Conservation (phyloP, 2,113 vertebrate species). For the Colaptes auratus region DNA sequence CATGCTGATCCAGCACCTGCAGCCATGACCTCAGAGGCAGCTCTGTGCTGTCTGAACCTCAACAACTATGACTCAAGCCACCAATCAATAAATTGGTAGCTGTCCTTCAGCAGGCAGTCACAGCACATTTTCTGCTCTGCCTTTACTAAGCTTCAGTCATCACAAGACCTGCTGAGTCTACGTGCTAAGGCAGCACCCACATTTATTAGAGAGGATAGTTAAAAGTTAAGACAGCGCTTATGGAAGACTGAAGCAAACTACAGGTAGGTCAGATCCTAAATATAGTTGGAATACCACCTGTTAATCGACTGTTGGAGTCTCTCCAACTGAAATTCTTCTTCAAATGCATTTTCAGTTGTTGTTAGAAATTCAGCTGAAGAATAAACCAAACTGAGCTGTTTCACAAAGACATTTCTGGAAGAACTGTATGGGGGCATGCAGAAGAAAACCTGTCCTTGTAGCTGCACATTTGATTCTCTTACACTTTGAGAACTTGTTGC, state of each 20-base stretch:
- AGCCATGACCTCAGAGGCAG: neutral
- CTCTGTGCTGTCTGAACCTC: neutral
- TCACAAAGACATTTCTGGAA: neutral
- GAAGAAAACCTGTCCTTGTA: neutral
- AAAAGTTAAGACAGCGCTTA: neutral
- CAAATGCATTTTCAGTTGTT: neutral
- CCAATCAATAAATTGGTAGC: neutral
- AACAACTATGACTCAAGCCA: neutral
- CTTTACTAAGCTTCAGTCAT: neutral
- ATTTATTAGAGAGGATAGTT: neutral
- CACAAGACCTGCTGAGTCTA: neutral
- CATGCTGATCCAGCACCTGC: neutral
- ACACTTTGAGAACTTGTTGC: neutral
- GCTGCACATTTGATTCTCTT: neutral
- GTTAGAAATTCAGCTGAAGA: neutral
- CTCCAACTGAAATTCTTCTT: constrained; percentile 9
- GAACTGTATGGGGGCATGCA: neutral
- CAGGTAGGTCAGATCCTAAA: neutral
- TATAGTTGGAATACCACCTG: neutral
- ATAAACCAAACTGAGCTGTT: neutral
- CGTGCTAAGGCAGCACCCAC: accelerated
- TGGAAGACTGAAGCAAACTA: neutral
- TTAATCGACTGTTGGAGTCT: neutral
- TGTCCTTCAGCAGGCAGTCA: neutral
- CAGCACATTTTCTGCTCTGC: neutral